phyloP scores from a whole-genome alignment of 2,797 vertebrate genomes.

The Sorex maritimensis region DNA sequence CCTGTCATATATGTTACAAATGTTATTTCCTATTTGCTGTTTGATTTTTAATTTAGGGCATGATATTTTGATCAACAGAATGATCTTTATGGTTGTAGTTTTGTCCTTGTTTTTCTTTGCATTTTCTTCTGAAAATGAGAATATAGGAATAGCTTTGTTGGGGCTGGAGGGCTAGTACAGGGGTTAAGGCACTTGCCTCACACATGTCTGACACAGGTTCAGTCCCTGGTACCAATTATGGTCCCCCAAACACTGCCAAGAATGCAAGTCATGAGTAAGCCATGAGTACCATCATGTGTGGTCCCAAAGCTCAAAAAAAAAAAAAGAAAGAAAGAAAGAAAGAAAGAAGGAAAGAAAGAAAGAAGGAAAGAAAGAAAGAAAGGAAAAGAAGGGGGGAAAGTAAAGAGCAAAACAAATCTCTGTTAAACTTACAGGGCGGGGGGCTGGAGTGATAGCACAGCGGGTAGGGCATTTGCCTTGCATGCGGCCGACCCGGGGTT shows the following conservation, averaged over 20 bases:
- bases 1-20: constrained; percentile 4
- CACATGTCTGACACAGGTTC: too few species aligned
- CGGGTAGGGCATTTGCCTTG: too few species aligned
- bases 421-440: neutral
- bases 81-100: constrained; percentile 62
- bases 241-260: too few species aligned
- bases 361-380: neutral
- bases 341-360: neutral
- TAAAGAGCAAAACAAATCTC: neutral
- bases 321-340: neutral
- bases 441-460: too few species aligned
- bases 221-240: too few species aligned
- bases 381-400: neutral
- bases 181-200: too few species aligned
- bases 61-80: constrained; percentile 56
- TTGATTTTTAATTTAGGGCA: constrained; percentile 74
- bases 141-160: constrained; percentile 12
- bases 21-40: constrained; percentile 45
- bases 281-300: too few species aligned
- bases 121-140: constrained; percentile 18
- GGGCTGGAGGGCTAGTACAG: too few species aligned
- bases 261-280: too few species aligned
- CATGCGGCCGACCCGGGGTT: too few species aligned
- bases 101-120: constrained; percentile 48
- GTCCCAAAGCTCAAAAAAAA: neutral